A percentile compares a stretch with the other conserved stretches of the same genome.
Conservation (phyloP, 2,888 invertebrate species). For the Eupithecia subfuscata region DNA sequence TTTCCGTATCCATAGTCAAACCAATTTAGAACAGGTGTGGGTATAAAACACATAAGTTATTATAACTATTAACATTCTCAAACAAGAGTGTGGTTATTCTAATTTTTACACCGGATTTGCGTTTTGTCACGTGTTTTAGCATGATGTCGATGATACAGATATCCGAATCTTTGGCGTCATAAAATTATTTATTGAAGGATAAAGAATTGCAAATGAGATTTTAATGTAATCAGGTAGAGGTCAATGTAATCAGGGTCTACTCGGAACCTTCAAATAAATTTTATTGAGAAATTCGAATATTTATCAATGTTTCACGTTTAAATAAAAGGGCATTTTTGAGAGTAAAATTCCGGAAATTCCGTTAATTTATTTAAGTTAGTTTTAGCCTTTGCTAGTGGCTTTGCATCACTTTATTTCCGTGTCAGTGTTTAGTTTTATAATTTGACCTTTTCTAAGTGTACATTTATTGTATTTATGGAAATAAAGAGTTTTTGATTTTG, state of each 20-base stretch:
- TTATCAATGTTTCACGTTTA: neutral
- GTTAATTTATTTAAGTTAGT: neutral
- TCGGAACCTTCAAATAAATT: neutral
- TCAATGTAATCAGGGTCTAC: neutral
- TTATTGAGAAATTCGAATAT: neutral
- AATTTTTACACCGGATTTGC: neutral
- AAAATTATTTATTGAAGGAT: neutral
- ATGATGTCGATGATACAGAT: neutral
- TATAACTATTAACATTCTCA: neutral
- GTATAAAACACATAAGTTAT: neutral
- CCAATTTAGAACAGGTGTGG: neutral
- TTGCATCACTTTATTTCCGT: too few relatives aligned
- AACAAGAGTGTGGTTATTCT: neutral
- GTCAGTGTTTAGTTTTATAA: too few relatives aligned
- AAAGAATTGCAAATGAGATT: neutral
- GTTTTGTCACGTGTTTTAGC: neutral
- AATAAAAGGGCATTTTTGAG: neutral
- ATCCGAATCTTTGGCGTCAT: neutral
- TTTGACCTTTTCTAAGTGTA: too few relatives aligned
- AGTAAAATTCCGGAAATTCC: neutral
- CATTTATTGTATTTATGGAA: too few relatives aligned
- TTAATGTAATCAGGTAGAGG: neutral
- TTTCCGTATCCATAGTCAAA: neutral
- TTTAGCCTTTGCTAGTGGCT: neutral
- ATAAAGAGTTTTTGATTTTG: too few relatives aligned